phyloP scores from a whole-genome alignment of 2,888 invertebrate genomes.

The Ischnus inquisitorius region DNA sequence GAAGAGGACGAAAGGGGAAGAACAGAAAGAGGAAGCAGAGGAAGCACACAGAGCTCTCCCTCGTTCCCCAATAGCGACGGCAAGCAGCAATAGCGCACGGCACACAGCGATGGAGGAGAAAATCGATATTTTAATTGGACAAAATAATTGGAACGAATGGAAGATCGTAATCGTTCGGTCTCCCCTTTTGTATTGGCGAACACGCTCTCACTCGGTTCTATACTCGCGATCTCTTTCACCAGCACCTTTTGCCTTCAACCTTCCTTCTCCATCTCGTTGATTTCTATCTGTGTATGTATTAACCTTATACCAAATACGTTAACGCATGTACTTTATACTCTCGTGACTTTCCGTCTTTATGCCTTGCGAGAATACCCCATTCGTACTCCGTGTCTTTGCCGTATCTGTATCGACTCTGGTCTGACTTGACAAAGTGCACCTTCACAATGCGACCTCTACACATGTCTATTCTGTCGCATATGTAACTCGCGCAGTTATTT shows the following conservation, averaged over 20 bases:
- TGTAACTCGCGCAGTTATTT: constrained; percentile 5
- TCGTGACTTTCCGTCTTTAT: constrained; percentile 29
- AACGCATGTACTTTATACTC: constrained; percentile 15
- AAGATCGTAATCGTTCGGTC: constrained; percentile 83
- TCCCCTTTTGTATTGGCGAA: constrained; percentile 79
- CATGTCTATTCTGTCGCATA: background rate
- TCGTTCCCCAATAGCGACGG: constrained; percentile 39
- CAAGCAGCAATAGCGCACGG: constrained; percentile 80
- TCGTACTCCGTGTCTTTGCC: background rate
- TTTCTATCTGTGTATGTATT: constrained; percentile 49
- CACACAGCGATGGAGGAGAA: constrained; percentile 84
- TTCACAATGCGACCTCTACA: constrained; percentile 57
- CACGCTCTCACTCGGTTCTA: constrained; percentile 60
- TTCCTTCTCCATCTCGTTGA: constrained; percentile 50
- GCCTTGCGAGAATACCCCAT: background rate
- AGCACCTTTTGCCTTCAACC: constrained; percentile 58
- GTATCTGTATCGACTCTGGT: constrained; percentile 40
- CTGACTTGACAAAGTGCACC: constrained; percentile 65
- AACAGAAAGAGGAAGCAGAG: constrained; percentile 65
- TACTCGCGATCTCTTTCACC: constrained; percentile 56
- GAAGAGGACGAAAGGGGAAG: constrained; percentile 75
- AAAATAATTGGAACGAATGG: constrained; percentile 85
- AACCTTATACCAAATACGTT: constrained; percentile 48
- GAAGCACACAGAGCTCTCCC: constrained; percentile 7
- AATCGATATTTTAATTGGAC: constrained; percentile 85